phyloP scores from a whole-genome alignment of 2,888 invertebrate genomes.

The Ochropleura leucogaster region DNA sequence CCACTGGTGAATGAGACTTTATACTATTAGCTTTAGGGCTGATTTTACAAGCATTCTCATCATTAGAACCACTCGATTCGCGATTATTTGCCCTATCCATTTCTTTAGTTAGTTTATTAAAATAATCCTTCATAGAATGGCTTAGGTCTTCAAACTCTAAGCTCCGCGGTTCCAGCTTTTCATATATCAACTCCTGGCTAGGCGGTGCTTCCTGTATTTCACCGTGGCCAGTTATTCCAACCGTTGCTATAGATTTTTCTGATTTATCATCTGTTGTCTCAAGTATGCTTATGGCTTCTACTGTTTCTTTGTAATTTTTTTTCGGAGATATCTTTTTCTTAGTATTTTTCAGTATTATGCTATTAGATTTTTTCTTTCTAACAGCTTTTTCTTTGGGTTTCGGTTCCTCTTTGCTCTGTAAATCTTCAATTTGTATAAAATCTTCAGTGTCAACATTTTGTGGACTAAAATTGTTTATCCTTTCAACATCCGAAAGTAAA shows the following conservation, averaged over 20 bases:
- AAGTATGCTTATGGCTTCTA: conserved; percentile 29
- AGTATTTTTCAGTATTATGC: conserved; percentile 6
- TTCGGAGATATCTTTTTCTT: conserved; percentile 23
- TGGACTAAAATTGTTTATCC: conserved; percentile 61
- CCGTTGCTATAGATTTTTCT: conserved; percentile 75
- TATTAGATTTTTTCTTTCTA: conserved; percentile 34
- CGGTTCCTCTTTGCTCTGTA: conserved; percentile 20
- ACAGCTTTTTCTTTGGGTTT: conserved; percentile 24
- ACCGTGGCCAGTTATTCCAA: conserved; percentile 82
- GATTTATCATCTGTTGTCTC: conserved; percentile 59
- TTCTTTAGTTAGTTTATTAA: conserved; percentile 71
- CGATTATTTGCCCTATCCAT: conserved; percentile 52
- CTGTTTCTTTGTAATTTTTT: neutral
- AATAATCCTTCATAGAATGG: conserved; percentile 74
- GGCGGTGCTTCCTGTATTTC: conserved; percentile 79
- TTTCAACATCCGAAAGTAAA: conserved; percentile 74
- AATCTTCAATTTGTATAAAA: conserved; percentile 48
- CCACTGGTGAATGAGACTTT: conserved; percentile 63
- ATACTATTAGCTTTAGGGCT: conserved; percentile 17
- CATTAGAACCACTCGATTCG: conserved; percentile 35
- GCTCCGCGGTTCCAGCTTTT: conserved; percentile 71
- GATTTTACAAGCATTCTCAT: conserved; percentile 17
- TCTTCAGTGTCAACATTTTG: conserved; percentile 65
- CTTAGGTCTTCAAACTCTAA: conserved; percentile 74
- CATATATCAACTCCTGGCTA: conserved; percentile 63